Base-by-base conservation (phyloP, 64 coral and sea anemone genomes). In the Montipora capricornis region DNA sequence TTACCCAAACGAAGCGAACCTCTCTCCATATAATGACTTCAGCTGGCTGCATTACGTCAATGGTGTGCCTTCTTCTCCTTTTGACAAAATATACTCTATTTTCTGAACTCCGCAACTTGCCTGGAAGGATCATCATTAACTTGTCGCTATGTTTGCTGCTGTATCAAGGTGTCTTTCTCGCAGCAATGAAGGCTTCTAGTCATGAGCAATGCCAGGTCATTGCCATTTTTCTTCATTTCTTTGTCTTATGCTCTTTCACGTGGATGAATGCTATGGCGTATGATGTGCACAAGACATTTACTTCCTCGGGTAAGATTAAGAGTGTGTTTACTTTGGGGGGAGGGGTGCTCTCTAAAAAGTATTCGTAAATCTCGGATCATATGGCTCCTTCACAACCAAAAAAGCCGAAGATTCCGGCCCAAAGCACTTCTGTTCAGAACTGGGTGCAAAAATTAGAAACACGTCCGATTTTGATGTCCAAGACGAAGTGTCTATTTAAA, bases 21-120 rank as follows among this genome's bases (percentile, higher is more conserved):
- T 26, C 53, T 22, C 61, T 88, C 1, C 58, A 44, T 8, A 16
- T 79, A 29, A 51, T 94, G 12, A 89, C 84, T 8, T 88, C 47
- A 19, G 26, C 89, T 44, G 84, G 84, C 20, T 92, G 47, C n/a
- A 58, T 77, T 3, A 15, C 77, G 9, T 92, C 90, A 26, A 86
- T 92, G 46, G 4, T 86, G 14, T 83, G 69, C 10, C 50, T 92
- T 15, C 5, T 86, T 47, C 44, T 92, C 14, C 69, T 92, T n/a
- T 44, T 92, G 16, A 8, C 86, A 14, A 92, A 73, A 12, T 92
- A 92, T 20, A 68, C 47, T 1, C 9, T 83, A 16, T 85, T 92
- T 5, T 10, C 0, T 10, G 52, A 55, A 55, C 52, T 5, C 9
- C 52, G 9, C 52, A 55, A 55, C 52, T 10, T 55, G 52, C 52